Conservation (phyloP, 2,797 vertebrate genomes). For the Selene dorsalis region DNA sequence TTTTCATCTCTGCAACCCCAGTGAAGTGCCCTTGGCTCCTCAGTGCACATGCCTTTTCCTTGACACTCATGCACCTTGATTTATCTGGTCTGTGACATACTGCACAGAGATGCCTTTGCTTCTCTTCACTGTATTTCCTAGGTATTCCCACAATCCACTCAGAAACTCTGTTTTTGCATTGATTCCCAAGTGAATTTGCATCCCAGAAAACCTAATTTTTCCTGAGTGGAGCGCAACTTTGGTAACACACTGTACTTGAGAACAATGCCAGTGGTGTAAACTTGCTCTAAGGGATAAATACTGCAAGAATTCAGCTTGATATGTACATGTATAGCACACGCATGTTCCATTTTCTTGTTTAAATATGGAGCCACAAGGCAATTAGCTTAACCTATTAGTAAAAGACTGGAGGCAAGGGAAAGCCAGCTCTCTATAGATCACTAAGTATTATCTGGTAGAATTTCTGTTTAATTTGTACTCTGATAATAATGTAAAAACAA, state of each 20-base stretch:
- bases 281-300: background rate
- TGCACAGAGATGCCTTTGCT: background rate
- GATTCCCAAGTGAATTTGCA: background rate
- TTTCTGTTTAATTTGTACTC: no score
- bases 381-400: background rate
- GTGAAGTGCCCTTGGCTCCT: conserved; percentile 10
- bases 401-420: background rate
- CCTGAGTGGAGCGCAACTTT: conserved; percentile 4
- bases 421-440: no score
- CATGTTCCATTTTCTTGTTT: no score
- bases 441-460: no score
- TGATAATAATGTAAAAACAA: no score
- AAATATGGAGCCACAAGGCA: no score
- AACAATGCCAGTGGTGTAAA: background rate
- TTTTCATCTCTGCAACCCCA: conserved; percentile 19
- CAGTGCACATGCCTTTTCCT: conserved; percentile 6
- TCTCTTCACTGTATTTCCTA: conserved; percentile 7
- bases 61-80: conserved; percentile 39
- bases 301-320: background rate
- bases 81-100: conserved; percentile 24
- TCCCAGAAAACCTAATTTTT: background rate
- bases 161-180: conserved; percentile 11
- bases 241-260: conserved; percentile 4
- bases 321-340: no score
- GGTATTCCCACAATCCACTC: conserved; percentile 2